A percentile compares a stretch with the other conserved stretches of the same genome.
Conservation (phyloP, 2,113 vertebrate genomes). For the Pedionomus torquatus region DNA sequence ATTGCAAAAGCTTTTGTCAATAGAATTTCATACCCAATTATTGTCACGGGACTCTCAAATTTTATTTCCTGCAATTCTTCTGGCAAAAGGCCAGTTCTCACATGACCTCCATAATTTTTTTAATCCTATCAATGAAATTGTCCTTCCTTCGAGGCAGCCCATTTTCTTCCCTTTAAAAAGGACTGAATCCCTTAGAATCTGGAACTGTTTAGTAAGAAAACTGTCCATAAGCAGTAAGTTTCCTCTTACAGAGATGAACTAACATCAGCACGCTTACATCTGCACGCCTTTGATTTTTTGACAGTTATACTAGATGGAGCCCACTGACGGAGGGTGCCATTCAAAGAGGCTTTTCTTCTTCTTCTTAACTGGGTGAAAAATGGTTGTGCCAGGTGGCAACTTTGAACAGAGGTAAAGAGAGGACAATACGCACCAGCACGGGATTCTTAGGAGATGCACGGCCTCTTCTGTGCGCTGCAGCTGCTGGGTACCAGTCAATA, state of each 20-base stretch:
- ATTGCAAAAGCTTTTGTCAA: conserved; percentile 8
- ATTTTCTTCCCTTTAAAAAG: not conserved
- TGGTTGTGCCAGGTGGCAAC: not conserved
- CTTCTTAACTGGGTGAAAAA: not conserved
- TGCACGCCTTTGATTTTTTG: not conserved
- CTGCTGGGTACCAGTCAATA: not conserved
- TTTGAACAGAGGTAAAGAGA: not conserved
- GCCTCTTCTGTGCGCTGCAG: not conserved
- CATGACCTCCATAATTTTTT: conserved; percentile 14
- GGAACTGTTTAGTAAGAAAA: not conserved
- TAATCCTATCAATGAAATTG: not conserved
- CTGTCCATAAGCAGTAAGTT: not conserved
- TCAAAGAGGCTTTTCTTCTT: not conserved
- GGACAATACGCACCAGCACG: accelerated
- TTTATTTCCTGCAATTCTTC: conserved; percentile 33
- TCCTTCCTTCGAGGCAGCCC: not conserved
- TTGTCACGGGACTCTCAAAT: not conserved
- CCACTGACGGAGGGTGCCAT: not conserved
- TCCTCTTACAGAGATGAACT: not conserved
- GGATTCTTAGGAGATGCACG: accelerated
- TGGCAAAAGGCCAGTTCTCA: conserved; percentile 33
- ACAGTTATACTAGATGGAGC: not conserved
- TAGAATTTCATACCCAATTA: conserved; percentile 33
- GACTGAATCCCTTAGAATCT: not conserved
- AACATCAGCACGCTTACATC: not conserved